phyloP scores from a whole-genome alignment of 1,140 invertebrate genomes.

The Orchestia grillus region DNA sequence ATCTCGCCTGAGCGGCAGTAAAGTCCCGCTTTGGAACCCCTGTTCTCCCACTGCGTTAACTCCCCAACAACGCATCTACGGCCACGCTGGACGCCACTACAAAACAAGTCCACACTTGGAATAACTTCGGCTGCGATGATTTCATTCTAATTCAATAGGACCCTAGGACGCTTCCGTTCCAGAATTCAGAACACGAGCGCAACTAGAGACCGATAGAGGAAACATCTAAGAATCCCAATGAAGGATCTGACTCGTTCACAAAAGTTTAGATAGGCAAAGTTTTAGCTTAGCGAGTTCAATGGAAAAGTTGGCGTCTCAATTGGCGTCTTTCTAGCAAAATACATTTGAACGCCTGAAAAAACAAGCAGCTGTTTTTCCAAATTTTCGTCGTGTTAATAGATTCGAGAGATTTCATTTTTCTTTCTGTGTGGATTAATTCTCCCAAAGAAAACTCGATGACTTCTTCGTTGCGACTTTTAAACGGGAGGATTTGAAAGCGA shows the following conservation, averaged over 20 bases:
- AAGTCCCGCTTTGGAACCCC: neutral
- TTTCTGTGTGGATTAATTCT: neutral
- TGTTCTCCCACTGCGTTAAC: neutral
- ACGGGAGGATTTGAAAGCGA: neutral
- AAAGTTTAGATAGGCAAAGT: conserved; percentile 52
- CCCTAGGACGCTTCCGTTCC: neutral
- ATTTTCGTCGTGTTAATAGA: neutral
- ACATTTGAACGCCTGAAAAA: neutral
- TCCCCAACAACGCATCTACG: neutral
- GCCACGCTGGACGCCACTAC: neutral
- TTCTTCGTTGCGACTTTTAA: neutral
- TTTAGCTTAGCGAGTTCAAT: neutral
- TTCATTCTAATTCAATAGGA: conserved; percentile 2
- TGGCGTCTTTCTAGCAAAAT: neutral
- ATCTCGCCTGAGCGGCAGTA: neutral
- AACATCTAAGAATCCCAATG: conserved; percentile 3
- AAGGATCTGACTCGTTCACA: conserved; percentile 32
- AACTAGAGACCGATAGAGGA: neutral
- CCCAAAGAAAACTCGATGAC: neutral
- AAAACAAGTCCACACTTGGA: neutral
- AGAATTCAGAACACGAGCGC: neutral
- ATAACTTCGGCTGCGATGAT: neutral
- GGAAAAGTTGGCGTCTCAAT: conserved; percentile 4
- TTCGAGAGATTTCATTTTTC: neutral
- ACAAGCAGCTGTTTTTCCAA: neutral